Percentiles rank a stretch among this genome's conserved stretches.
phyloP scores from a whole-genome alignment of 2,797 vertebrate species.

The Anomalospiza imberbis region DNA sequence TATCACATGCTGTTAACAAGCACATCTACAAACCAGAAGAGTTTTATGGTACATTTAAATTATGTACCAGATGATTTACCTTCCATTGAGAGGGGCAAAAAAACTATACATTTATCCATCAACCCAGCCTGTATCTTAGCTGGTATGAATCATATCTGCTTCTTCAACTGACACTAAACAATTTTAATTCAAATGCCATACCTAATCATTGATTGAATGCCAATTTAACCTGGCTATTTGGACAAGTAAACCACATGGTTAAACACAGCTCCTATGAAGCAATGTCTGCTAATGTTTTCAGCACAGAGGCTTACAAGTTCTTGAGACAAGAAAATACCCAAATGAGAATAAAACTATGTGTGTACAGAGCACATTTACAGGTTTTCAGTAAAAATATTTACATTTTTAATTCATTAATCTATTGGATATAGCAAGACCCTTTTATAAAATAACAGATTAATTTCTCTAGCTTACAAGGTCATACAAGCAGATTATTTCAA shows the following conservation, averaged over 20 bases:
- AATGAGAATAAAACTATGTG: neutral
- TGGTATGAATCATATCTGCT: neutral
- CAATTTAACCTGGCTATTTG: neutral
- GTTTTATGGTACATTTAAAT: neutral
- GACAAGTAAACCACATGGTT: neutral
- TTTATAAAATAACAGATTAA: neutral
- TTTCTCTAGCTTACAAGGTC: neutral
- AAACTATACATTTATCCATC: neutral
- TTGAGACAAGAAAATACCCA: neutral
- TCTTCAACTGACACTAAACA: neutral
- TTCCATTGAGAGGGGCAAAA: neutral
- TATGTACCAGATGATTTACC: neutral
- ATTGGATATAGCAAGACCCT: neutral
- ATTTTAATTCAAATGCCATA: neutral
- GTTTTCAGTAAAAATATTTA: neutral
- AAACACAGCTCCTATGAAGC: neutral
- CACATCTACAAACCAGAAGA: neutral
- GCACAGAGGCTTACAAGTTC: neutral
- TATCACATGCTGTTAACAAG: neutral
- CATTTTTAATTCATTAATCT: neutral
- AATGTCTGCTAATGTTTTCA: neutral
- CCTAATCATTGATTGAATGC: neutral
- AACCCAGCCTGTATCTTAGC: neutral
- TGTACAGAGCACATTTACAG: neutral
- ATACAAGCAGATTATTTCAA: neutral